Evolutionary conservation across 2,797 vertebrate species (phyloP).

Genomic region (Catostomus latipinnis): DNA sequence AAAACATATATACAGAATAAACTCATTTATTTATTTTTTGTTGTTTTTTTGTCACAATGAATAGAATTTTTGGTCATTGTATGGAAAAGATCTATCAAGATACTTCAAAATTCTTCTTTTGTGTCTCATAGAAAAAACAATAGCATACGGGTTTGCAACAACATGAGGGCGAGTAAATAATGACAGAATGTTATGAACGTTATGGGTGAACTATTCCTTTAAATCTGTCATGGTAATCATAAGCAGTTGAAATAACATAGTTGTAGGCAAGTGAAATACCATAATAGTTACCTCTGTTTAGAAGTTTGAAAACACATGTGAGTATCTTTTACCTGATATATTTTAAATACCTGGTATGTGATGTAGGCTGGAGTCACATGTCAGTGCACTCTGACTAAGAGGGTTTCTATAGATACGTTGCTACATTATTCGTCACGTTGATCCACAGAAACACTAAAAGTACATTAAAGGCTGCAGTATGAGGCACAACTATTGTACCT

Average conservation of each 20-base stretch:
- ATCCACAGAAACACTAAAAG: slow-evolving; percentile 34
- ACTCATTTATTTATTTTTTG: too few species aligned
- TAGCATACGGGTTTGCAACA: not conserved
- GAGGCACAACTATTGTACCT: not conserved
- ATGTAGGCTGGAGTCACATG: not conserved
- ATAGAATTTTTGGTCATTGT: too few species aligned
- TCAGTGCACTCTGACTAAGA: not conserved
- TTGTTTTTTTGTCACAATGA: too few species aligned
- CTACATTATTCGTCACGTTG: slow-evolving; percentile 10
- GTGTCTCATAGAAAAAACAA: not conserved
- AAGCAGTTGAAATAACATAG: not conserved
- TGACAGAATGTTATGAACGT: too few species aligned
- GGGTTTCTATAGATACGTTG: slow-evolving; percentile 25
- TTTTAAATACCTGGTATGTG: not conserved
- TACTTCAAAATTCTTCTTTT: too few species aligned
- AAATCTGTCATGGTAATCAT: not conserved
- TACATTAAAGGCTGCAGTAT: slow-evolving; percentile 12
- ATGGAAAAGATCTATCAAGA: too few species aligned
- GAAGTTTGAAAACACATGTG: not conserved
- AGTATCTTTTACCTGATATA: slow-evolving; percentile 12
- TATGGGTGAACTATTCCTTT: not conserved
- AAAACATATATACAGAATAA: too few species aligned
- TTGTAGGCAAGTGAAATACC: not conserved
- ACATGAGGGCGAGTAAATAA: not conserved
- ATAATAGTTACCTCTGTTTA: not conserved